These are phyloP conservation scores for Danaus plexippus DNA, from an alignment of 1,140 invertebrate species.

Conservation along the genomic window DNA sequence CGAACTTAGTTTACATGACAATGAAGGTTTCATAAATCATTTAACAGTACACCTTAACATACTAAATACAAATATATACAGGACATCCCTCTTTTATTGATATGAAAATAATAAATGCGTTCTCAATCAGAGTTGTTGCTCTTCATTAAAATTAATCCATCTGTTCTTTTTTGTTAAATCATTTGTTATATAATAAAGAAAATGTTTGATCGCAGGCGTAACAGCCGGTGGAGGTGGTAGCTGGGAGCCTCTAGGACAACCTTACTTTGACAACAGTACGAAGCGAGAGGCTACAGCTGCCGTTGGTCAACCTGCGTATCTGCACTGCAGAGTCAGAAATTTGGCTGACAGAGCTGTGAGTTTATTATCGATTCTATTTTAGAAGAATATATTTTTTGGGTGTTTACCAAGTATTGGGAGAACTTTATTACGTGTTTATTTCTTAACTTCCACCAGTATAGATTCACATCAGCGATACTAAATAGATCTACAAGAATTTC, in stretches of 20 bases:
- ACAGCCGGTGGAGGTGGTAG: slow-evolving; percentile 54
- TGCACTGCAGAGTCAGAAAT: slow-evolving; percentile 88
- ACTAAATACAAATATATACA: too few species aligned
- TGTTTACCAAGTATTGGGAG: too few species aligned
- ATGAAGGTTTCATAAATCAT: too few species aligned
- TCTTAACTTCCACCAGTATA: too few species aligned
- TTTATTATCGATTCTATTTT: slow-evolving; percentile 23
- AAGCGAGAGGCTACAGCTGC: slow-evolving; percentile 87
- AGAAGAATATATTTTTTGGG: not conserved
- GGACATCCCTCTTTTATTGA: too few species aligned
- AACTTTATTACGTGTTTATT: too few species aligned
- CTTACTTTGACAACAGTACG: slow-evolving; percentile 92
- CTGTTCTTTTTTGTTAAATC: too few species aligned
- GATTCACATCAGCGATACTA: too few species aligned
- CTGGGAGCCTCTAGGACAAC: slow-evolving; percentile 81
- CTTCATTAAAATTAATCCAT: slow-evolving; percentile 1
- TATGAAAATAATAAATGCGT: too few species aligned
- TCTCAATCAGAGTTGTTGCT: not conserved
- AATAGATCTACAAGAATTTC: too few species aligned
- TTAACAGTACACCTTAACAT: too few species aligned
- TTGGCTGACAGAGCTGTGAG: slow-evolving; percentile 90
- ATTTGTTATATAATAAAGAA: not conserved
- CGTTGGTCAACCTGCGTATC: slow-evolving; percentile 86
- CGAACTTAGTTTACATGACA: too few species aligned
- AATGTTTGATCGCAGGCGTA: slow-evolving; percentile 38